Evolutionary conservation across 2,888 invertebrate species (phyloP).

Genomic region (Leucoptera coffeella): DNA sequence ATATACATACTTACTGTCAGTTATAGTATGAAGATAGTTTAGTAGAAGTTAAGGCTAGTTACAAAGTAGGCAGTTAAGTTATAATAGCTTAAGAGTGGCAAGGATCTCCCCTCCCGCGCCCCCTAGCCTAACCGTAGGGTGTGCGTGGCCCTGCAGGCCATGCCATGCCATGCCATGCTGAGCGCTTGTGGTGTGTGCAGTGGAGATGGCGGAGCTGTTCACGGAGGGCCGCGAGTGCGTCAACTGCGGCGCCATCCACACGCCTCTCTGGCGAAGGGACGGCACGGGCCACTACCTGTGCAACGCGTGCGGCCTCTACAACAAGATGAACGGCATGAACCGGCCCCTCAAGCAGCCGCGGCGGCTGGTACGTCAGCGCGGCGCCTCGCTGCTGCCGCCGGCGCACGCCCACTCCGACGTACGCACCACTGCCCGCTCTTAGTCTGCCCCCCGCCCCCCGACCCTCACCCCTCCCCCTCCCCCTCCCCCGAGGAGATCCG

Average conservation of each 20-base stretch:
- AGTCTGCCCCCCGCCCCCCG: conserved; percentile 9
- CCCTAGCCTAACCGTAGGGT: too few relatives aligned
- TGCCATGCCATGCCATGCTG: conserved; percentile 98
- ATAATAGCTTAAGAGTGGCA: too few relatives aligned
- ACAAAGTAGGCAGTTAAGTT: too few relatives aligned
- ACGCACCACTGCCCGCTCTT: conserved; percentile 19
- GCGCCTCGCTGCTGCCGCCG: too few relatives aligned
- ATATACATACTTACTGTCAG: too few relatives aligned
- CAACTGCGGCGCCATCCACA: conserved; percentile 95
- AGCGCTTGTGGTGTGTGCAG: conserved; percentile 99
- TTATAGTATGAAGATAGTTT: too few relatives aligned
- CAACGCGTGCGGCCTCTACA: conserved; percentile 99
- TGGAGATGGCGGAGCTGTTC: conserved; percentile 69
- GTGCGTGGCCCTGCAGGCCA: too few relatives aligned
- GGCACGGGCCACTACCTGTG: conserved; percentile 96
- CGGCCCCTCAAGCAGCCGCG: conserved; percentile 82
- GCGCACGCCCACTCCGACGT: conserved; percentile 24
- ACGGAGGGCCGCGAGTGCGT: conserved; percentile 96
- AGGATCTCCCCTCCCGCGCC: too few relatives aligned
- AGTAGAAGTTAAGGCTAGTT: too few relatives aligned
- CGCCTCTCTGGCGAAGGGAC: conserved; percentile 97
- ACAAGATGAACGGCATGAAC: conserved; percentile 99
- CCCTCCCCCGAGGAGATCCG: conserved; percentile 20
- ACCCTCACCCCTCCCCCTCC: conserved; percentile 10
- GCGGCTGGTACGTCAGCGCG: conserved; percentile 98